These are phyloP conservation scores for Apostichopus japonicus DNA, from an alignment of 35 echinoderm and acorn worm genomes.

Conservation along the genomic window DNA sequence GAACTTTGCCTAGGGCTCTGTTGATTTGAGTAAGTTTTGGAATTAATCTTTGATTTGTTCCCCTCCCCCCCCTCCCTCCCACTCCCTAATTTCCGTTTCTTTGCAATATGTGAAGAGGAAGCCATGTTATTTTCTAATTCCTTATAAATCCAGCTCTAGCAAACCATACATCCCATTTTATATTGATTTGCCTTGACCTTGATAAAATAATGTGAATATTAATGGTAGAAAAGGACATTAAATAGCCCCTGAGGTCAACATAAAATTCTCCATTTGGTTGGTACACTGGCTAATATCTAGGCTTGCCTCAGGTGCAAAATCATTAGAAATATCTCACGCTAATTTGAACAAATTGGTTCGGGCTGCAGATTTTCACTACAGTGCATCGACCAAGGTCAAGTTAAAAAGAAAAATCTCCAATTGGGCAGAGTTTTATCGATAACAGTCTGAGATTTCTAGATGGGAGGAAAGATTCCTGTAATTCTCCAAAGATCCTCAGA, in stretches of 20 bases:
- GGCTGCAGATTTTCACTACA: not conserved
- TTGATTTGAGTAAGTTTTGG: no score
- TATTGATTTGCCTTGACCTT: not conserved
- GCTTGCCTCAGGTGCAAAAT: not conserved
- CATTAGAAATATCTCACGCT: not conserved
- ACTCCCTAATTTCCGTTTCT: no score
- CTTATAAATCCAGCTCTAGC: no score
- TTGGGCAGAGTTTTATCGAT: not conserved
- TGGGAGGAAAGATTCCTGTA: not conserved
- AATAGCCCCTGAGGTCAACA: not conserved
- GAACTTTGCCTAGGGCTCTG: no score
- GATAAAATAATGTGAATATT: not conserved
- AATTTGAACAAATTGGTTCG: slow-evolving; percentile 10
- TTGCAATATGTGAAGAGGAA: no score
- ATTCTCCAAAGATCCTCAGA: not conserved
- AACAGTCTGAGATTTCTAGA: not conserved
- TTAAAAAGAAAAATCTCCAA: not conserved
- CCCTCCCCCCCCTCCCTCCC: no score
- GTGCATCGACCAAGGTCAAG: not conserved
- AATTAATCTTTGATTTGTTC: no score
- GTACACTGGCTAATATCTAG: not conserved
- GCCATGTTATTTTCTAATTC: no score
- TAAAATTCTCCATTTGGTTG: not conserved
- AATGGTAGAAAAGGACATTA: not conserved
- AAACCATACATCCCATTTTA: not conserved